Evolutionary conservation across 2,797 vertebrate genomes (phyloP), one percentile per base, ranked within the genome.

Genomic region (Peromyscus attwateri): DNA sequence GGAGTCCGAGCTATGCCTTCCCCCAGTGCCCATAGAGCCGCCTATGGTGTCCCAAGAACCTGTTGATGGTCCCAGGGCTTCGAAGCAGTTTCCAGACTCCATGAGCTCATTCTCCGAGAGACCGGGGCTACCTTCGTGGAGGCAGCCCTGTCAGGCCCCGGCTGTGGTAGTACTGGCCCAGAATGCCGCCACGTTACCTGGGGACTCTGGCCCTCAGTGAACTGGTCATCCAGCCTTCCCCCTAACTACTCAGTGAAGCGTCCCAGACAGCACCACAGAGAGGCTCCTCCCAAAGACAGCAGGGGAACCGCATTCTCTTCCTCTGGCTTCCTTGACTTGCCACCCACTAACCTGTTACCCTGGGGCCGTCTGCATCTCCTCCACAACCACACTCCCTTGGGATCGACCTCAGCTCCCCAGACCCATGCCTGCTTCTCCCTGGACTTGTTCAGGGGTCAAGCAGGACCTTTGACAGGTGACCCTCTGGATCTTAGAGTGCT

Each of bases 1-100:
- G 1, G 9, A 1, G 0, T 49, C 49, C 55, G 25, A 60, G n/a
- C 60, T 0, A 0, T 87, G 23, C 64, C 23, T 5, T 6, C 19
- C 2, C 14, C 57, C 16, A 4, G n/a, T 40, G 14, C 71, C 19
- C 34, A 40, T 25, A 31, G 43, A 46, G 25, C 29, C 60, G 62
- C 57, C 87, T 62, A 14, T 21, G 14, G 6, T 29, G 11, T 49
- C 52, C n/a, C 68, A 46, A 13, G 34, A 46, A 25, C 79, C 23
- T 80, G 31, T 46, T 34, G 5, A 4, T 4, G 0, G 87, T 43
- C 46, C 11, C n/a, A 60, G 43, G 52, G 14, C 68, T 94, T n/a
- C 13, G 64, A n/a, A 87, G 37, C 68, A 21, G 1, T 34, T 85
- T 94, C 60, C 13, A 4, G 17, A 19, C 29, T 77, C 37, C 11